phyloP scores from a whole-genome alignment of 1,140 invertebrate species.

The Andricus grossulariae region DNA sequence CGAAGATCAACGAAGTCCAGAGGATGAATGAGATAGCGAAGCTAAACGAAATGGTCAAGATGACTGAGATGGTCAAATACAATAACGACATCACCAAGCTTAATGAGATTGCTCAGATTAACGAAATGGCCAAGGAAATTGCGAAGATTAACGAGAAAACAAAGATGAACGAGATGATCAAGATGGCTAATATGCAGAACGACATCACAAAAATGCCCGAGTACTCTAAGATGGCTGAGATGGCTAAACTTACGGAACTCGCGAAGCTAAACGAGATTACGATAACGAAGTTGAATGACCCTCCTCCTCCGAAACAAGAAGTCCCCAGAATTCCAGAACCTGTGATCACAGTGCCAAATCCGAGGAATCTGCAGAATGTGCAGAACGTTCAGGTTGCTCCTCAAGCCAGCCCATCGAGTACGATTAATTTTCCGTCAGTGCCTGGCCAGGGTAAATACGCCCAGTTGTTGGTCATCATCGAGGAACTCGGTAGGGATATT shows the following conservation, averaged over 20 bases:
- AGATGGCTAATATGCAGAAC: slow-evolving; percentile 73
- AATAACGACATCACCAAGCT: slow-evolving; percentile 68
- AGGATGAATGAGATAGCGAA: slow-evolving; percentile 73
- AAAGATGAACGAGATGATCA: slow-evolving; percentile 75
- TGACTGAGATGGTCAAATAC: slow-evolving; percentile 74
- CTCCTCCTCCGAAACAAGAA: slow-evolving; percentile 59
- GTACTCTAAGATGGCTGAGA: slow-evolving; percentile 73
- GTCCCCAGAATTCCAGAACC: slow-evolving; percentile 71
- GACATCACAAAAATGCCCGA: slow-evolving; percentile 71
- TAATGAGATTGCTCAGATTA: slow-evolving; percentile 72
- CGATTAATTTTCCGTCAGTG: slow-evolving; percentile 71
- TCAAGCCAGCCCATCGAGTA: slow-evolving; percentile 69
- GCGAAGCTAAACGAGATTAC: slow-evolving; percentile 74
- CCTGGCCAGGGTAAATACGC: slow-evolving; percentile 82
- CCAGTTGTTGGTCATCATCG: slow-evolving; percentile 87
- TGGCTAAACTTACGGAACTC: slow-evolving; percentile 72
- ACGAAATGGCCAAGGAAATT: slow-evolving; percentile 74
- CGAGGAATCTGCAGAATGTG: slow-evolving; percentile 70
- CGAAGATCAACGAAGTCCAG: slow-evolving; percentile 70
- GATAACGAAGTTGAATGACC: slow-evolving; percentile 73
- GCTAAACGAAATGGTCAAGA: slow-evolving; percentile 74
- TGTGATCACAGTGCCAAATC: slow-evolving; percentile 75
- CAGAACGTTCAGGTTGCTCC: slow-evolving; percentile 68
- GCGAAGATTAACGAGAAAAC: slow-evolving; percentile 74
- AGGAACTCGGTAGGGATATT: slow-evolving; percentile 89